A percentile compares a stretch with the other conserved stretches of the same genome.
Evolutionary conservation across 2,888 invertebrate genomes (phyloP).

Genomic region (Agriopis leucophaearia): DNA sequence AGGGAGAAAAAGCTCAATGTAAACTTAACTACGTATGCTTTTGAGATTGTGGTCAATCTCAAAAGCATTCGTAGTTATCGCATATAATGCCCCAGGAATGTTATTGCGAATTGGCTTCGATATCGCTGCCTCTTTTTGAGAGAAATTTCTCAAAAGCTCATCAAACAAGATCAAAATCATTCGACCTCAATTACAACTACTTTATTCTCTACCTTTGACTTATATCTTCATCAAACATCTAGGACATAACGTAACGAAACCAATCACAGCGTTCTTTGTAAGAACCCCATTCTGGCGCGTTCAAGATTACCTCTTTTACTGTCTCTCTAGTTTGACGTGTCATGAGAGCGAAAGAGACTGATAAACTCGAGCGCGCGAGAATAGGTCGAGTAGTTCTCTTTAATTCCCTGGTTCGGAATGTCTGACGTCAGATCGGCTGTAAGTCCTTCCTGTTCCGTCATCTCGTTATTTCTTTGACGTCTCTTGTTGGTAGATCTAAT

Average conservation of each 20-base stretch:
- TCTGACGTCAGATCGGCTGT: constrained; percentile 53
- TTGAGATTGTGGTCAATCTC: too few relatives aligned
- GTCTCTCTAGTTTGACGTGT: neutral
- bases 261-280: constrained; percentile 10
- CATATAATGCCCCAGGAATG: too few relatives aligned
- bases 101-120: too few relatives aligned
- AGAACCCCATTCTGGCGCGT: neutral
- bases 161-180: constrained; percentile 2
- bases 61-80: too few relatives aligned
- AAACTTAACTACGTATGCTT: too few relatives aligned
- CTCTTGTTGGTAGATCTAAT: constrained; percentile 50
- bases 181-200: neutral
- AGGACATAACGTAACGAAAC: constrained; percentile 6
- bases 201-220: neutral
- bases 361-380: neutral
- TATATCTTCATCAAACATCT: neutral
- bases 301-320: neutral
- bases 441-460: constrained; percentile 54
- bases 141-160: too few relatives aligned
- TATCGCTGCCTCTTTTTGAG: neutral
- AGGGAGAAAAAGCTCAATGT: too few relatives aligned
- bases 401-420: constrained; percentile 11
- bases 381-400: constrained; percentile 9
- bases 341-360: neutral
- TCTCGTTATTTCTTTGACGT: constrained; percentile 67